A percentile compares a stretch with the other conserved stretches of the same genome.
These are phyloP conservation scores for Illadopsis cleaveri DNA, from an alignment of 2,113 vertebrate genomes.

Conservation along the genomic window DNA sequence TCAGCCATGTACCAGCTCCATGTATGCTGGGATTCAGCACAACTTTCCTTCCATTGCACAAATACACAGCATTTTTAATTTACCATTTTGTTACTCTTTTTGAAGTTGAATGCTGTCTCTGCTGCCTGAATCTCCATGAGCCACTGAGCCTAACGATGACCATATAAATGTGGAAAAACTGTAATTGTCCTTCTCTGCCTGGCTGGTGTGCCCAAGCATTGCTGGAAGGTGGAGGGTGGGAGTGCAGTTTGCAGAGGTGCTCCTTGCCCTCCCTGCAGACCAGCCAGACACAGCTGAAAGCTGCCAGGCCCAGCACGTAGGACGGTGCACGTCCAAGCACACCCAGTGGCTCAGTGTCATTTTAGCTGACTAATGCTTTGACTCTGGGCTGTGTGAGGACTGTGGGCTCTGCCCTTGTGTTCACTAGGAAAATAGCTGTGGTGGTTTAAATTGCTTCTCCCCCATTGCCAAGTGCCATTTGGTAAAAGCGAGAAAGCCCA, in stretches of 20 bases:
- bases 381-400: background rate
- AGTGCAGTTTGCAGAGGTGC: background rate
- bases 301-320: rapidly evolving
- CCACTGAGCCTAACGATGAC: background rate
- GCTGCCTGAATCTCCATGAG: background rate
- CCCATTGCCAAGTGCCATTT: background rate
- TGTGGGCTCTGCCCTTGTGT: background rate
- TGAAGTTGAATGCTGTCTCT: background rate
- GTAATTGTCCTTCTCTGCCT: background rate
- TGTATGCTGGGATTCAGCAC: background rate
- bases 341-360: background rate
- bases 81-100: background rate
- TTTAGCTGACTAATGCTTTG: background rate
- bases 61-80: background rate
- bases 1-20: background rate
- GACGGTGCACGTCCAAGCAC: background rate
- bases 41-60: background rate
- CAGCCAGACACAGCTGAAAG: rapidly evolving
- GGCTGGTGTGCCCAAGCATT: background rate
- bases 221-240: background rate
- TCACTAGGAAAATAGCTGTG: slow-evolving; percentile 1
- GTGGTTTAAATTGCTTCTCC: background rate
- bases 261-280: background rate
- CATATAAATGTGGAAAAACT: background rate
- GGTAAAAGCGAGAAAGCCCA: background rate